A percentile compares a stretch with the other conserved stretches of the same genome.
Evolutionary conservation across 2,888 invertebrate species (phyloP).

Genomic region (Synergus japonicus): DNA sequence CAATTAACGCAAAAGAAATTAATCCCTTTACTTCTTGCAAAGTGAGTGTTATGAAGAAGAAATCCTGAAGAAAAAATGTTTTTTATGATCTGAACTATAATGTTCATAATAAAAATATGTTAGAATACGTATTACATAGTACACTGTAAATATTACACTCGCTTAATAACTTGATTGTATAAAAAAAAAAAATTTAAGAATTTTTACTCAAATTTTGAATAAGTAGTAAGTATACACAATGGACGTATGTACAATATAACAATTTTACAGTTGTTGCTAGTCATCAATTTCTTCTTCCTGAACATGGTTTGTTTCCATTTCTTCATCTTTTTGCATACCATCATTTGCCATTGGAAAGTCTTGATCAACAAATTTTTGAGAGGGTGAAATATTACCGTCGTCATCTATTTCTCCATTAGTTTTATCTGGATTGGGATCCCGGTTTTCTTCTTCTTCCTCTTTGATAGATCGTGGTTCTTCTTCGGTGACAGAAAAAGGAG

Average conservation of each 20-base stretch:
- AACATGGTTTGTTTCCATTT: slow-evolving; percentile 53
- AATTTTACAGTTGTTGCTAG: slow-evolving; percentile 63
- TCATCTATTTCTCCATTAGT: slow-evolving; percentile 51
- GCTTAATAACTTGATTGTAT: slow-evolving; percentile 6
- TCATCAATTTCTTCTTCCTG: slow-evolving; percentile 69
- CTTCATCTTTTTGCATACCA: slow-evolving; percentile 46
- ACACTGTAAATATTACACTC: slow-evolving; percentile 18
- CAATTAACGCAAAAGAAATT: neutral
- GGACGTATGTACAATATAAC: slow-evolving; percentile 45
- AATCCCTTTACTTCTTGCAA: neutral
- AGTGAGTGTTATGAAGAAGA: neutral
- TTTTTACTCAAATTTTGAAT: slow-evolving; percentile 1
- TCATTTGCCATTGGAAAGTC: slow-evolving; percentile 29
- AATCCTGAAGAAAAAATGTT: neutral
- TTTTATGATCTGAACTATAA: neutral
- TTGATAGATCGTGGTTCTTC: slow-evolving; percentile 60
- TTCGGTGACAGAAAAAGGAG: slow-evolving; percentile 51
- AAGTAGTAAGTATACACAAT: slow-evolving; percentile 39
- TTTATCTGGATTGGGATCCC: slow-evolving; percentile 72
- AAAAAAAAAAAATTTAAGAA: slow-evolving; percentile 10
- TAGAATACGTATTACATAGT: neutral
- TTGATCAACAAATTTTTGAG: slow-evolving; percentile 37
- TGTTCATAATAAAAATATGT: neutral
- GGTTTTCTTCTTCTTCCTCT: slow-evolving; percentile 72
- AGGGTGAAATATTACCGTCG: slow-evolving; percentile 41